A percentile compares a stretch with the other conserved stretches of the same genome.
Conservation (phyloP, 2,797 vertebrate genomes). For the Lindbergichthys nudifrons region DNA sequence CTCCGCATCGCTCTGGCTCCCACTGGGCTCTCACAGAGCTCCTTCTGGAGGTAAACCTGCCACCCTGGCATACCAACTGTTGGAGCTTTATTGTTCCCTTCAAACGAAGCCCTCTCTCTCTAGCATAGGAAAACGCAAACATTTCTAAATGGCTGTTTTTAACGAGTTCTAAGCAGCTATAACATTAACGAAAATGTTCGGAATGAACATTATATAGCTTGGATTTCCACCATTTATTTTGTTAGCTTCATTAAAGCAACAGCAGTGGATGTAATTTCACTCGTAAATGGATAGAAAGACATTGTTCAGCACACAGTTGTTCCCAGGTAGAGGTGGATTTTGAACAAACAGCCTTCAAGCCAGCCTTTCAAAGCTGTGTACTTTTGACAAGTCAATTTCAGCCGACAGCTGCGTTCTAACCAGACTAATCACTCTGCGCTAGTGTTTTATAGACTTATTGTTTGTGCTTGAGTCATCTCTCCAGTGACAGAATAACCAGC, state of each 20-base stretch:
- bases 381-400: conserved; percentile 12
- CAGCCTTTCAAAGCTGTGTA: neutral
- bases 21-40: conserved; percentile 75
- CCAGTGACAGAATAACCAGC: conserved; percentile 6
- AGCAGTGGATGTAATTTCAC: neutral
- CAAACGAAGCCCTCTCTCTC: conserved; percentile 41
- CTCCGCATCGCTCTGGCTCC: conserved; percentile 66
- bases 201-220: neutral
- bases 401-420: neutral
- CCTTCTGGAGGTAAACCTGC: conserved; percentile 83
- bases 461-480: neutral
- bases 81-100: conserved; percentile 74
- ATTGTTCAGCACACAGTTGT: conserved; percentile 10
- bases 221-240: neutral
- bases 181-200: neutral
- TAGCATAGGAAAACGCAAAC: conserved; percentile 39
- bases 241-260: neutral
- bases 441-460: conserved; percentile 18
- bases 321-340: neutral
- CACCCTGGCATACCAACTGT: conserved; percentile 72
- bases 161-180: conserved; percentile 1
- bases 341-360: neutral
- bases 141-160: conserved; percentile 41
- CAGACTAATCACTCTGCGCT: conserved; percentile 6
- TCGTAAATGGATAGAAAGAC: neutral